Evolutionary conservation across 1,140 invertebrate genomes (phyloP).

Genomic region (Helicoverpa zea): DNA sequence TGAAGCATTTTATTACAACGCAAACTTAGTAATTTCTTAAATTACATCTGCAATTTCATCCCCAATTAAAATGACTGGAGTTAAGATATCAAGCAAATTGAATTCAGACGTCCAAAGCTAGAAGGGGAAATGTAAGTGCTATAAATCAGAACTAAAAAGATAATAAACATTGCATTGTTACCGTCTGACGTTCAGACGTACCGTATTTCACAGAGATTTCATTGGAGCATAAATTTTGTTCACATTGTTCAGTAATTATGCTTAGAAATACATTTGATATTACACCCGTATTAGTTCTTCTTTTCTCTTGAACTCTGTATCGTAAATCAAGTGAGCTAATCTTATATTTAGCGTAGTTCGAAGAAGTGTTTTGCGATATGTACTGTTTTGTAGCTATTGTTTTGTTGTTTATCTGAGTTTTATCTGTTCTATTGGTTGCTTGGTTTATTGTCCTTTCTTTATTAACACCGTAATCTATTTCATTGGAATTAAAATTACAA

Average conservation of each 20-base stretch:
- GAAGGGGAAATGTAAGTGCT: slow-evolving; percentile 52
- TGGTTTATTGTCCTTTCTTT: neutral
- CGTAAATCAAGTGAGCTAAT: slow-evolving; percentile 42
- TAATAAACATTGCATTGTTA: slow-evolving; percentile 65
- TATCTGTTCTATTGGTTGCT: neutral
- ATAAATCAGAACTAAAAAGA: slow-evolving; percentile 67
- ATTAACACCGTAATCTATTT: neutral
- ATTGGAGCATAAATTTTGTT: slow-evolving; percentile 57
- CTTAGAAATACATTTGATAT: slow-evolving; percentile 44
- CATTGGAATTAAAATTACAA: no score
- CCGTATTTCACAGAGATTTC: slow-evolving; percentile 71
- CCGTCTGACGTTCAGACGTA: slow-evolving; percentile 59
- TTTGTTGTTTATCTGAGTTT: slow-evolving; percentile 15
- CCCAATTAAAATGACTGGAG: neutral
- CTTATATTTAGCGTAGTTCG: slow-evolving; percentile 35
- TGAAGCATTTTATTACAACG: no score
- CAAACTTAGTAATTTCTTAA: no score
- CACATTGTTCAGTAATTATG: slow-evolving; percentile 56
- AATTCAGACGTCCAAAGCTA: slow-evolving; percentile 27
- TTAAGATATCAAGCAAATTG: slow-evolving; percentile 24
- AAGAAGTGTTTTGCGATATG: slow-evolving; percentile 28
- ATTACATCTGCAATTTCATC: neutral
- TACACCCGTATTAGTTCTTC: slow-evolving; percentile 29
- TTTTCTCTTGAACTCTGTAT: neutral
- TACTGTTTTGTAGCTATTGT: neutral